These are phyloP conservation scores for Hypomesus transpacificus DNA, from an alignment of 2,113 vertebrate genomes.

Conservation along the genomic window DNA sequence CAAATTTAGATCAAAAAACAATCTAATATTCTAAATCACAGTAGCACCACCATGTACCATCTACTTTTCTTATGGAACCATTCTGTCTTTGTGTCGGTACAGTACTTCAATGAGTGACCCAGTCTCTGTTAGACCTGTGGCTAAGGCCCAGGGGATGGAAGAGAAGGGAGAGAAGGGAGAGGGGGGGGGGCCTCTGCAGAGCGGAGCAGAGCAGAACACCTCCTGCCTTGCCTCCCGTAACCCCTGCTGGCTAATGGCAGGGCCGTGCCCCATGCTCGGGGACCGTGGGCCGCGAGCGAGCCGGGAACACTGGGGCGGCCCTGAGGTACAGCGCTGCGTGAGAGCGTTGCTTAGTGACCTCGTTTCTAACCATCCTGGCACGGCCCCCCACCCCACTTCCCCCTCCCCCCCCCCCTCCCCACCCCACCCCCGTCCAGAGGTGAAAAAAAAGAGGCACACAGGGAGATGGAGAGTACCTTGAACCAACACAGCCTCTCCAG, in stretches of 20 bases:
- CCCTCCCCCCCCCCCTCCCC: neutral
- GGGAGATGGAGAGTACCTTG: neutral
- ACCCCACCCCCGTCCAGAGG: neutral
- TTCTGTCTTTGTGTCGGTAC: neutral
- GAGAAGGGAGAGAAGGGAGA: neutral
- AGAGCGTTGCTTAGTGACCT: constrained; percentile 56
- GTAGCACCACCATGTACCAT: too few relatives aligned
- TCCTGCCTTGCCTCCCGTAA: neutral
- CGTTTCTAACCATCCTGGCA: constrained; percentile 38
- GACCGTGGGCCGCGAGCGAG: neutral
- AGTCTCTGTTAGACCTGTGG: neutral
- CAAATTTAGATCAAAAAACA: too few relatives aligned
- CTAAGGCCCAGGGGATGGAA: neutral
- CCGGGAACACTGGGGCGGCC: constrained; percentile 15
- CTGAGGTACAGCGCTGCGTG: constrained; percentile 44
- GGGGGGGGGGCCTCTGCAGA: neutral
- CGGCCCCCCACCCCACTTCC: too few relatives aligned
- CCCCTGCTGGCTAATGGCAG: constrained; percentile 6
- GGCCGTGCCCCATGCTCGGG: neutral
- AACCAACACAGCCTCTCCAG: too few relatives aligned
- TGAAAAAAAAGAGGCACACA: constrained; percentile 21
- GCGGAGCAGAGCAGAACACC: too few relatives aligned
- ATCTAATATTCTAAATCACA: too few relatives aligned
- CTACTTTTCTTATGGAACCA: too few relatives aligned
- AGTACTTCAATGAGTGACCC: neutral